Evolutionary conservation across 2,888 invertebrate species (phyloP), one percentile per base, ranked within the genome.

Genomic region (Oasisia sp.): DNA sequence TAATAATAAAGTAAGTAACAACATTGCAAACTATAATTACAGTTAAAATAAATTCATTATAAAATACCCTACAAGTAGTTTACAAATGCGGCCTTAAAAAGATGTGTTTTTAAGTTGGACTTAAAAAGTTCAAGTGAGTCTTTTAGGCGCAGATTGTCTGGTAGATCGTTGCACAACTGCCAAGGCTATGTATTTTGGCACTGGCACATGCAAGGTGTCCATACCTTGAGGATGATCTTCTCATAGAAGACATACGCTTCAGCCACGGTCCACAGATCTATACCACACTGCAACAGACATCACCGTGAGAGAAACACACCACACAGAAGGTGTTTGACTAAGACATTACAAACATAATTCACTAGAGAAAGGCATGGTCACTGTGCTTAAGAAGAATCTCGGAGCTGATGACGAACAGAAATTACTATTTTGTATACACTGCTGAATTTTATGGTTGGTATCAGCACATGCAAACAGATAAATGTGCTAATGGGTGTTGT

Each of bases 201-300:
- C 7, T n/a, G 27, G 7, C 74, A 27, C 74, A 27, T 27, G n/a
- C 19, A 74, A 3, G 74, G 14, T 27, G 0, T 74, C 74, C 56
- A 91, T 58, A 96, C 97, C 94, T 98, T 98, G 92, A 99, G 97
- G 94, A 99, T 99, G 92, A 99, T 97, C 96, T 99, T 99, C 96
- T 99, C 99, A 96, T 99, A 99, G 97, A 99, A 99, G n/a, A 99
- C 99, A 96, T 99, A 99, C 0, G 99, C 98, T 96, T 99, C 99
- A 32, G 99, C 99, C 32, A 99, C 98, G 0, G 98, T 98, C 93
- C 99, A 97, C 93, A 99, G 97, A 97, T 99, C 99, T 27, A 97
- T 94, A 93, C 98, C 98, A 94, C 97, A 97, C 96, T 98, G 94
- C 91, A 95, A 95, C 89, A 92, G 38, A 94, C 94, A 92, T 32